These are phyloP conservation scores for Picus viridis DNA, from an alignment of 2,797 vertebrate species.

Conservation along the genomic window DNA sequence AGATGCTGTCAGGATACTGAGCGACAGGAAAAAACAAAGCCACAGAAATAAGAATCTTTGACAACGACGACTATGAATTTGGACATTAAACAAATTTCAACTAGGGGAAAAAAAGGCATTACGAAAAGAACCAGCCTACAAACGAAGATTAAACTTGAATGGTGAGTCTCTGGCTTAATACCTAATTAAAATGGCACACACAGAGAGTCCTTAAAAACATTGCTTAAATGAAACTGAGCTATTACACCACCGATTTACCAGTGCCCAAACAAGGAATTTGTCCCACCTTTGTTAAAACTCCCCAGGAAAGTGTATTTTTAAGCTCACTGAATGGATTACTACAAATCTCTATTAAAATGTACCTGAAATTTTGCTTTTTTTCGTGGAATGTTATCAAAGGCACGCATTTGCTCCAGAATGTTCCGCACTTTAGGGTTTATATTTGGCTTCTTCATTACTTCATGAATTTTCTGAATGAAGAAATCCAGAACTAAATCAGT, in stretches of 20 bases:
- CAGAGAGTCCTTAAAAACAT: neutral
- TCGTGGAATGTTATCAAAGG: constrained; percentile 91
- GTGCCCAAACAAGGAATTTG: neutral
- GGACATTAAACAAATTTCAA: neutral
- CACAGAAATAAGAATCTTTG: neutral
- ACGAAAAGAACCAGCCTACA: neutral
- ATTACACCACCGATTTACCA: neutral
- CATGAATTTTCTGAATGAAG: constrained; percentile 85
- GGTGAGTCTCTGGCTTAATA: neutral
- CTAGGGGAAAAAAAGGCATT: neutral
- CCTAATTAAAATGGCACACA: neutral
- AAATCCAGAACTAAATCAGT: neutral
- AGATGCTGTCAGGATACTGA: neutral
- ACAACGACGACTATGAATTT: neutral
- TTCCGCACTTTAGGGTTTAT: constrained; percentile 84
- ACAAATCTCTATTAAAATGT: neutral
- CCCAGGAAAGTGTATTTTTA: neutral
- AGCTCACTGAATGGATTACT: neutral
- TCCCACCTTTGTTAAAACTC: neutral
- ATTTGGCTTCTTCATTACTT: constrained; percentile 86
- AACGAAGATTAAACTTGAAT: neutral
- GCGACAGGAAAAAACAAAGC: neutral
- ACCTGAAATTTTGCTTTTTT: constrained; percentile 97
- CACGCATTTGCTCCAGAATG: constrained; percentile 87
- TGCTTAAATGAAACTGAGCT: neutral